A percentile compares a stretch with the other conserved stretches of the same genome.
These are phyloP conservation scores for Margarornis squamiger DNA, from an alignment of 2,797 vertebrate genomes.

Conservation along the genomic window DNA sequence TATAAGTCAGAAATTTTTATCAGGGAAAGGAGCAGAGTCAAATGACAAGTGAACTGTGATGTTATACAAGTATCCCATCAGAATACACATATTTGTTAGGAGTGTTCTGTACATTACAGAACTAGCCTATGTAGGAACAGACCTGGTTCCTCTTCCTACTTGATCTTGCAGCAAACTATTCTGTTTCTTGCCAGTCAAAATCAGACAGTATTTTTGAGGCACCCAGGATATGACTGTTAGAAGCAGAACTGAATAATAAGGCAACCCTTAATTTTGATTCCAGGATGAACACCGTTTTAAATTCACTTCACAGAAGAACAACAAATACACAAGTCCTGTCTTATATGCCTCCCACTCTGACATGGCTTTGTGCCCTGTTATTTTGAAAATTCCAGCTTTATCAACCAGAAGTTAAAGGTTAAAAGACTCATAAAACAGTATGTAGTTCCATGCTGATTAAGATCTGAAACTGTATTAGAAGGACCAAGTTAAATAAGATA, in stretches of 20 bases:
- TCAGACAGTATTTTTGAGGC: not conserved
- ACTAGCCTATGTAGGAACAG: not conserved
- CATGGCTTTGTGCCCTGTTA: not conserved
- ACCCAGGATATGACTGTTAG: not conserved
- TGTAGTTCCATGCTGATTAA: not conserved
- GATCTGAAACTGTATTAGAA: not conserved
- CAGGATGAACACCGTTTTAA: not conserved
- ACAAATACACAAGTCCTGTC: not conserved
- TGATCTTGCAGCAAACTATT: not conserved
- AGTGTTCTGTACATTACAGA: not conserved
- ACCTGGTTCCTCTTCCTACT: not conserved
- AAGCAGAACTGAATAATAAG: not conserved
- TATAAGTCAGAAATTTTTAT: not conserved
- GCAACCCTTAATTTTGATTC: not conserved
- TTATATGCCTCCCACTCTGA: not conserved
- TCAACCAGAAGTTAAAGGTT: not conserved
- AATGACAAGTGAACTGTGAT: not conserved
- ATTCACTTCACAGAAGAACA: not conserved
- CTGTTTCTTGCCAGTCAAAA: not conserved
- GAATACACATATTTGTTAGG: not conserved
- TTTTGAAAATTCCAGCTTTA: not conserved
- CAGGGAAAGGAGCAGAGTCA: not conserved
- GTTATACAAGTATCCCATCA: not conserved
- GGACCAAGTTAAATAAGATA: not conserved
- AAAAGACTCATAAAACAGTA: not conserved